These are phyloP conservation scores for Pachypanchax playfairii DNA, from an alignment of 2,113 vertebrate genomes.

Conservation along the genomic window DNA sequence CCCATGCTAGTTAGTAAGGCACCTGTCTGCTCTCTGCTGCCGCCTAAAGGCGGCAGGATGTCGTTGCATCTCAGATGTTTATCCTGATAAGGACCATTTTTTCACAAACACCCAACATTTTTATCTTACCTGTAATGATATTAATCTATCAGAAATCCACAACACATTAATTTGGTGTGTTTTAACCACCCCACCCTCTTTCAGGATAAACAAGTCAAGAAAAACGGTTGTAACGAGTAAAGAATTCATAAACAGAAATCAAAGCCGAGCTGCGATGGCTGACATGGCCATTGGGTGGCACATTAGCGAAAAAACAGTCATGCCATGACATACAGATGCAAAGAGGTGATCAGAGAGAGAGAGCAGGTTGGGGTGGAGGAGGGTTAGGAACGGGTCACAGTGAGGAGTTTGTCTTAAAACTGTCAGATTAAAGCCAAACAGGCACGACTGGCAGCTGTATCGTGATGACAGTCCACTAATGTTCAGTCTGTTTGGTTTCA, in stretches of 20 bases:
- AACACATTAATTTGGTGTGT: neutral
- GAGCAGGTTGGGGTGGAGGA: constrained; percentile 32
- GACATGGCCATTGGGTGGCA: constrained; percentile 61
- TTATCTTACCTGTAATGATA: constrained; percentile 60
- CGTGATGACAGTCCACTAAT: constrained; percentile 6
- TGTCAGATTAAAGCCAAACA: neutral
- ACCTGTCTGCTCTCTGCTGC: constrained; percentile 42
- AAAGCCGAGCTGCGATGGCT: constrained; percentile 63
- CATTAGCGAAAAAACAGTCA: constrained; percentile 64
- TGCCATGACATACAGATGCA: constrained; percentile 67
- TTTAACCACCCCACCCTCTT: constrained; percentile 1
- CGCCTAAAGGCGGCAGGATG: constrained; percentile 48
- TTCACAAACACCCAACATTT: constrained; percentile 9
- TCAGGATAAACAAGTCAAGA: constrained; percentile 80
- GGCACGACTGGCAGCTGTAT: neutral
- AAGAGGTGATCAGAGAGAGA: constrained; percentile 61
- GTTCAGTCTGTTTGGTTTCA: constrained; percentile 12
- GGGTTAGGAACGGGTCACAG: constrained; percentile 34
- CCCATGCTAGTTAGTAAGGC: constrained; percentile 67
- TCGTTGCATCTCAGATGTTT: constrained; percentile 81
- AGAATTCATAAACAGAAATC: constrained; percentile 32
- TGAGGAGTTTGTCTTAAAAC: constrained; percentile 49
- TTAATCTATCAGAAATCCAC: neutral
- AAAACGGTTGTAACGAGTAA: constrained; percentile 24
- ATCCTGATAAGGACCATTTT: constrained; percentile 69